Evolutionary conservation across 2,888 invertebrate genomes (phyloP).

Genomic region (Automeris io): DNA sequence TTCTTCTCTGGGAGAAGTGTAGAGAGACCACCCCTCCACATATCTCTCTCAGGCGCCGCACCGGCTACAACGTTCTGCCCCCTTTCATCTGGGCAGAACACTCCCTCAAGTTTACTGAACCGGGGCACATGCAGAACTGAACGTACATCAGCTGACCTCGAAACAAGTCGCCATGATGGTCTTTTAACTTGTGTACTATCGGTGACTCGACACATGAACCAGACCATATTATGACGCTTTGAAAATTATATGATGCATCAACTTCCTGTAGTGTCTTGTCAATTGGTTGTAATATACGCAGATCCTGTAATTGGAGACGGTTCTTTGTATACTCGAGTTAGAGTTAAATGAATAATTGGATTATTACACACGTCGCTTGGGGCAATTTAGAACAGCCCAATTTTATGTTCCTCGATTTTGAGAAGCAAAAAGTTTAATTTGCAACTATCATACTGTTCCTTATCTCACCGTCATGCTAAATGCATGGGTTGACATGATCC

Average conservation of each 20-base stretch:
- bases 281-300: not conserved
- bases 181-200: no score
- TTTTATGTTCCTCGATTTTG: not conserved
- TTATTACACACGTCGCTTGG: not conserved
- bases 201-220: not conserved
- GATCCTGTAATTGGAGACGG: not conserved
- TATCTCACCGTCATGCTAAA: not conserved
- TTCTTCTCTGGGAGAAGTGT: no score
- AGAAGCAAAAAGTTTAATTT: not conserved
- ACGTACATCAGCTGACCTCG: no score
- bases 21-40: no score
- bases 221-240: not conserved
- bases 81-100: no score
- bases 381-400: not conserved
- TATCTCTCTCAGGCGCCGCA: no score
- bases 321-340: not conserved
- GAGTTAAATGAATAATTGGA: not conserved
- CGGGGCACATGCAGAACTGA: no score
- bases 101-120: no score
- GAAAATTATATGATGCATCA: not conserved
- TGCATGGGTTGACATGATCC: not conserved
- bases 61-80: no score
- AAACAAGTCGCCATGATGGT: no score
- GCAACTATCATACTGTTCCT: not conserved
- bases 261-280: constrained; percentile 1